Conservation (phyloP, 2,113 vertebrate genomes). For the Epinephelus moara region DNA sequence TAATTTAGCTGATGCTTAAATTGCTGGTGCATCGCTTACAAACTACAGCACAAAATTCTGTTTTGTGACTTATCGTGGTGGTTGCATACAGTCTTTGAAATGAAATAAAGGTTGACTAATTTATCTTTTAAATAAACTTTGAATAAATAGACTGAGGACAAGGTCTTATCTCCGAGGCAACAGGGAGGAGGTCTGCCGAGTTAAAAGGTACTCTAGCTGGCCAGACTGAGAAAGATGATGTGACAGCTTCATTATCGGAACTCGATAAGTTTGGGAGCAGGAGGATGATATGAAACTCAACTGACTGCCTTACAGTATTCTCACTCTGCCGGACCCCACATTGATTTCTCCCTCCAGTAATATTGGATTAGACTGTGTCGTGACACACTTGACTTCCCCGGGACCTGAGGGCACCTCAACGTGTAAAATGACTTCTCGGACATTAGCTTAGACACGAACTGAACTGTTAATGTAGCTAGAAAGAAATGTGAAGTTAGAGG, state of each 20-base stretch:
- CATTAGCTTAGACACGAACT: constrained; percentile 7
- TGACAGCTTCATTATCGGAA: constrained; percentile 64
- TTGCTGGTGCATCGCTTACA: not conserved
- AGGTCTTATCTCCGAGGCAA: constrained; percentile 35
- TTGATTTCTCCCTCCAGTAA: constrained; percentile 58
- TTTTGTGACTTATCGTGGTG: not conserved
- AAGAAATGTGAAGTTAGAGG: not conserved
- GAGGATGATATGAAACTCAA: constrained; percentile 46
- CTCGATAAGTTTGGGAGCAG: constrained; percentile 43
- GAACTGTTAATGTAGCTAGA: constrained; percentile 13
- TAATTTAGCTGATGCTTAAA: not conserved
- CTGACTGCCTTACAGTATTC: constrained; percentile 32
- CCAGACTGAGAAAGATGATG: constrained; percentile 29
- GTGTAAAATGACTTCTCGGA: constrained; percentile 48
- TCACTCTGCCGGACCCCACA: constrained; percentile 45
- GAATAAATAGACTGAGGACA: constrained; percentile 4
- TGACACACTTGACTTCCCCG: constrained; percentile 57
- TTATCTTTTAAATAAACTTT: not conserved
- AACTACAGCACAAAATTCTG: not conserved
- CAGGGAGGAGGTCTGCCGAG: constrained; percentile 21
- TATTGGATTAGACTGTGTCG: constrained; percentile 58
- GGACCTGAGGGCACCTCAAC: not conserved
- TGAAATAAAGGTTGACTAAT: not conserved
- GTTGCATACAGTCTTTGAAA: not conserved
- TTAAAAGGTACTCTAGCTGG: constrained; percentile 23